phyloP scores from a whole-genome alignment of 2,113 vertebrate genomes.

The Notothenia rossii region DNA sequence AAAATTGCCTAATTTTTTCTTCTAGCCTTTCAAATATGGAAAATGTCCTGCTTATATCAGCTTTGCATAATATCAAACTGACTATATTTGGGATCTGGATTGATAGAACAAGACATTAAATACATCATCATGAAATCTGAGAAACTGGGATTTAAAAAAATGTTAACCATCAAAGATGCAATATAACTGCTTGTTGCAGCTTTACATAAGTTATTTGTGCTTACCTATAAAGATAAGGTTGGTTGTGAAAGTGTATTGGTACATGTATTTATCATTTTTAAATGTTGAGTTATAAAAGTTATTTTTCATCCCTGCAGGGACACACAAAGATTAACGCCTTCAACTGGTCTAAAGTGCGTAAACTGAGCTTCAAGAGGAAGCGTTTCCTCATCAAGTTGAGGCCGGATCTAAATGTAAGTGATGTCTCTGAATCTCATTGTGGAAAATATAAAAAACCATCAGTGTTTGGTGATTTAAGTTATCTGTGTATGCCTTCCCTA shows the following conservation, averaged over 20 bases:
- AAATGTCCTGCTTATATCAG: no score
- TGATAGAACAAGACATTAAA: no score
- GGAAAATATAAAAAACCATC: background rate
- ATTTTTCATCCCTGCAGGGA: slow-evolving; percentile 82
- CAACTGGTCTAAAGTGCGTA: slow-evolving; percentile 98
- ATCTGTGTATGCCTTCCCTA: slow-evolving; percentile 52
- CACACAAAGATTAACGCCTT: slow-evolving; percentile 97
- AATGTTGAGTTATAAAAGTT: background rate
- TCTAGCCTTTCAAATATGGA: no score
- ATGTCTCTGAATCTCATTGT: background rate
- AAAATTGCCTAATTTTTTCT: no score
- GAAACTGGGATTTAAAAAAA: no score
- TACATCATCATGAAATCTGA: no score
- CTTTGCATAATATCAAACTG: no score
- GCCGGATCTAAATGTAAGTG: slow-evolving; percentile 94
- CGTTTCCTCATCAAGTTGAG: slow-evolving; percentile 97
- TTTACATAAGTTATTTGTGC: background rate
- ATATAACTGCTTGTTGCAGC: no score
- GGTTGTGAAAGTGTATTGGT: background rate
- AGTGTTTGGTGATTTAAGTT: background rate
- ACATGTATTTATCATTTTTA: background rate
- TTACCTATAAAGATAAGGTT: background rate
- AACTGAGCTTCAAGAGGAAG: slow-evolving; percentile 99
- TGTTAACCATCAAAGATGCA: no score
- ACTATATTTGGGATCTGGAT: no score